These are phyloP conservation scores for Sula dactylatra DNA, from an alignment of 2,113 vertebrate genomes.

Conservation along the genomic window DNA sequence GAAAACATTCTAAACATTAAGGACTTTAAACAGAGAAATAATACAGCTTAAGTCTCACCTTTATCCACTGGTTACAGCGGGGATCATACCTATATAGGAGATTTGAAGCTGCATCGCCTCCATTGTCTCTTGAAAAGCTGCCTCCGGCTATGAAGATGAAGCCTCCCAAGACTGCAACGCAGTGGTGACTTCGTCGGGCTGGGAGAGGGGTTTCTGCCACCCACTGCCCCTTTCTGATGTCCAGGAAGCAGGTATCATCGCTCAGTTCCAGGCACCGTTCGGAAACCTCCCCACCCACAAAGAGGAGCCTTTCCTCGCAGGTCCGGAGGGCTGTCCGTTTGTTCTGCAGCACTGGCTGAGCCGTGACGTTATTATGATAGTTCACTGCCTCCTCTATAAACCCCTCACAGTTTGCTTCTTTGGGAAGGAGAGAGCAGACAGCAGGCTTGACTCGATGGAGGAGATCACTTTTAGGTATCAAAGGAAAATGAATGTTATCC, in stretches of 20 bases:
- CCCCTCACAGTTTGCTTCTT: slow-evolving; percentile 79
- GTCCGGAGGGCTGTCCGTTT: slow-evolving; percentile 78
- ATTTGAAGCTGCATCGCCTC: slow-evolving; percentile 89
- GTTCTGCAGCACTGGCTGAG: slow-evolving; percentile 88
- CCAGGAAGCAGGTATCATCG: slow-evolving; percentile 86
- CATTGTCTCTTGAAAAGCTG: slow-evolving; percentile 90
- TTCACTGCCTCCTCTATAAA: slow-evolving; percentile 86
- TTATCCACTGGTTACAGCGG: slow-evolving; percentile 91
- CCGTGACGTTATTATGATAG: slow-evolving; percentile 82
- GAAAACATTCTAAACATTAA: background rate
- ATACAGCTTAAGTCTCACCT: slow-evolving; percentile 80
- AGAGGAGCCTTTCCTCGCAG: slow-evolving; percentile 81
- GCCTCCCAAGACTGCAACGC: slow-evolving; percentile 86
- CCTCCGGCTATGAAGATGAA: slow-evolving; percentile 92
- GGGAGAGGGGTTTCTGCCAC: slow-evolving; percentile 87
- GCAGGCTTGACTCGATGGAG: slow-evolving; percentile 81
- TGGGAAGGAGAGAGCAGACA: slow-evolving; percentile 80
- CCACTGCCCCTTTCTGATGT: slow-evolving; percentile 78
- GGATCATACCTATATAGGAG: slow-evolving; percentile 95
- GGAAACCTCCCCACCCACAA: slow-evolving; percentile 91
- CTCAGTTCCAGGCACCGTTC: slow-evolving; percentile 92
- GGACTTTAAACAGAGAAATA: slow-evolving; percentile 54
- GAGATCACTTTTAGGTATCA: slow-evolving; percentile 87
- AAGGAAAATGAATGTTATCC: slow-evolving; percentile 85
- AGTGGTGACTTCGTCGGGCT: slow-evolving; percentile 88